phyloP scores from a whole-genome alignment of 1,140 invertebrate species.

The Lasioglossum albipes region DNA sequence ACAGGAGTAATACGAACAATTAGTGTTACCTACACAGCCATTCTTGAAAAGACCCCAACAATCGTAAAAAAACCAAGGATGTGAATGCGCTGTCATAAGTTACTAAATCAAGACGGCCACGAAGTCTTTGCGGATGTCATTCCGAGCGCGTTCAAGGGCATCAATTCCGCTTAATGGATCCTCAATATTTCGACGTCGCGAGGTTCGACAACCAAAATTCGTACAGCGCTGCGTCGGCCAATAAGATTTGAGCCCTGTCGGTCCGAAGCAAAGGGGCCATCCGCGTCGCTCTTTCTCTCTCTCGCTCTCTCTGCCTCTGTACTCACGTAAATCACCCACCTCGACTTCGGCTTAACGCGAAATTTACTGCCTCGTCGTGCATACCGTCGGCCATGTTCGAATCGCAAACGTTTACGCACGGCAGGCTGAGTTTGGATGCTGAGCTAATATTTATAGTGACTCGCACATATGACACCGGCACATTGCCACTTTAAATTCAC shows the following conservation, averaged over 20 bases:
- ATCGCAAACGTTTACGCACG: constrained; percentile 62
- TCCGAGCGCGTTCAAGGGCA: too few relatives aligned
- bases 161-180: too few relatives aligned
- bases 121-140: too few relatives aligned
- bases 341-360: constrained; percentile 66
- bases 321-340: constrained; percentile 66
- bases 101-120: too few relatives aligned
- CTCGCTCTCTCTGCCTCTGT: background rate
- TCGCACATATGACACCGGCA: constrained; percentile 30
- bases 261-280: constrained; percentile 38
- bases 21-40: too few relatives aligned
- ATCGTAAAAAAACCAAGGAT: too few relatives aligned
- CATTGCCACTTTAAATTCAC: constrained; percentile 36
- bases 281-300: too few relatives aligned
- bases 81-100: too few relatives aligned
- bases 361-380: constrained; percentile 68
- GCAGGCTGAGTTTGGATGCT: constrained; percentile 30
- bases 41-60: too few relatives aligned
- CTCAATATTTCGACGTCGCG: too few relatives aligned
- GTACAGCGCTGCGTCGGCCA: background rate
- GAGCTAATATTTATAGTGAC: constrained; percentile 53
- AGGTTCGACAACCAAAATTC: background rate
- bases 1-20: too few relatives aligned
- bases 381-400: constrained; percentile 55
- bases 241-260: constrained; percentile 44